Evolutionary conservation across 2,113 vertebrate species (phyloP).

Genomic region (Podilymbus podiceps): DNA sequence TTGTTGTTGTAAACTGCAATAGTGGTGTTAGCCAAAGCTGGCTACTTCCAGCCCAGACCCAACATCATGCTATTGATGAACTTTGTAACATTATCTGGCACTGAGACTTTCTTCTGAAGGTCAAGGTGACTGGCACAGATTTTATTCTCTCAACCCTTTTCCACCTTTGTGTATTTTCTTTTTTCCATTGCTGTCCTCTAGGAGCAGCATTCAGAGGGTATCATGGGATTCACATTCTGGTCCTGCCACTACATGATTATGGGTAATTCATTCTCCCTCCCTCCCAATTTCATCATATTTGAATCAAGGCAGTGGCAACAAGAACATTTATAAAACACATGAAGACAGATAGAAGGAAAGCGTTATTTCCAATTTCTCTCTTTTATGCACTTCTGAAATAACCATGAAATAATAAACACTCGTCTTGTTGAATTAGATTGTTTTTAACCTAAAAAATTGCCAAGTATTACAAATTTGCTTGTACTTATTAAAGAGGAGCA

Average conservation of each 20-base stretch:
- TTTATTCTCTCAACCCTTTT: neutral
- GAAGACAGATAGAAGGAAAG: neutral
- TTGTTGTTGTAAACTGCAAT: neutral
- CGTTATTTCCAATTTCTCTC: neutral
- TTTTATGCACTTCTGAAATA: neutral
- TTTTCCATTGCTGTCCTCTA: rapidly evolving
- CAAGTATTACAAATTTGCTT: neutral
- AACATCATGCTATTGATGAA: neutral
- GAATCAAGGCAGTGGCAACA: neutral
- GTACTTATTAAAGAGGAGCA: neutral
- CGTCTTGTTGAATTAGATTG: neutral
- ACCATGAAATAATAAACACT: neutral
- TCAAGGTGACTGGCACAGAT: neutral
- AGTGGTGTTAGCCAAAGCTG: neutral
- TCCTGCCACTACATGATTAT: neutral
- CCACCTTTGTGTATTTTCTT: neutral
- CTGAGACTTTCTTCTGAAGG: neutral
- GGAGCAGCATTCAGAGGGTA: neutral
- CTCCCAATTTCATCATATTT: neutral
- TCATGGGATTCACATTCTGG: neutral
- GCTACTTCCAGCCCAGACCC: neutral
- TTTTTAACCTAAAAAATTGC: neutral
- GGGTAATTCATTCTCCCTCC: neutral
- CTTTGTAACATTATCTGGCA: neutral
- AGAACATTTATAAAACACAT: neutral